Conservation (phyloP, 2,888 invertebrate species). For the Sympetrum striolatum region DNA sequence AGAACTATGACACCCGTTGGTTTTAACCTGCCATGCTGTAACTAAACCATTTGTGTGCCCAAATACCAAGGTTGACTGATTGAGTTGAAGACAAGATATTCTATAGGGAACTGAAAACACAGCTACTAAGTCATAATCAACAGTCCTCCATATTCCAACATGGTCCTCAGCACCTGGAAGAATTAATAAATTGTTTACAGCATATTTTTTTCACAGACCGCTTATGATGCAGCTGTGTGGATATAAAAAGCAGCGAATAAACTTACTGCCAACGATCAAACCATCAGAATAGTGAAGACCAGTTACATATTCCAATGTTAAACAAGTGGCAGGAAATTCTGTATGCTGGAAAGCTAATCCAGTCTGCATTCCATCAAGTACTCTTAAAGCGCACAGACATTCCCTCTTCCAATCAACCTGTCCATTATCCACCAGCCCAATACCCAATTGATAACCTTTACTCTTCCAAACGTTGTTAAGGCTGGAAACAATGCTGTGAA, state of each 20-base stretch:
- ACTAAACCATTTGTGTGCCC: constrained; percentile 46
- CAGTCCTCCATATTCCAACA: constrained; percentile 46
- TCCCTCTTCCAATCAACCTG: constrained; percentile 45
- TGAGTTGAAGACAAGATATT: constrained; percentile 45
- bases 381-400: constrained; percentile 39
- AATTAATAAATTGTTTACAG: background rate
- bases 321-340: constrained; percentile 42
- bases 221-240: background rate
- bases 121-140: constrained; percentile 44
- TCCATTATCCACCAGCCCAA: background rate
- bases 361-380: constrained; percentile 33
- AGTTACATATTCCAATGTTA: constrained; percentile 45
- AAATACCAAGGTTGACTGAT: constrained; percentile 31
- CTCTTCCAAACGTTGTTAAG: constrained; percentile 45
- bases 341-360: constrained; percentile 45
- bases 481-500: constrained; percentile 45
- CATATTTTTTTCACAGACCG: background rate
- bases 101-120: constrained; percentile 45
- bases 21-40: constrained; percentile 44
- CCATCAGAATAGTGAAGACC: constrained; percentile 46
- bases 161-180: constrained; percentile 46
- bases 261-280: constrained; percentile 46
- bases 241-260: background rate
- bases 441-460: constrained; percentile 45
- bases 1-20: background rate